Base-by-base conservation (phyloP, 2,888 invertebrate species). In the Lottia scabra region DNA sequence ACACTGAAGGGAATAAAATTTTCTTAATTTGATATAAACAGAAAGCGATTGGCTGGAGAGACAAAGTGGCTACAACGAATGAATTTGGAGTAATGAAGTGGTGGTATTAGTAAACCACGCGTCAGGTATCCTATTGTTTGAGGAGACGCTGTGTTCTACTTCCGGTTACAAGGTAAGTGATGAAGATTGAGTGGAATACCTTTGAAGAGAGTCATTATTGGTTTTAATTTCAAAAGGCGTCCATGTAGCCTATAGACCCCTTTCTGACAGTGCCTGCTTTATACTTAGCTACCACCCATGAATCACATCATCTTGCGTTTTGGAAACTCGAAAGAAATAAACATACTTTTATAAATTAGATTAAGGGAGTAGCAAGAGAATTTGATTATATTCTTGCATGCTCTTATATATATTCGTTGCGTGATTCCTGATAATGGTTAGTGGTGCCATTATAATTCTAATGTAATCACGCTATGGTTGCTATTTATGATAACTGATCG, bases 1-100 rank as follows among this genome's bases (percentile, higher is more conserved):
- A 56, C 65, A 70, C 65, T 70, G 62, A 66, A 70, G 38, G 65
- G 46, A 56, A 70, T 65, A 65, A 62, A 70, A 70, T 70, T 70
- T 70, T 65, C 66, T 70, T 70, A 70, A 70, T 70, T 70, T 70
- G 70, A 70, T 70, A 70, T 70, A 70, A 70, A 70, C 70, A 70
- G 70, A 56, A 62, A 65, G 65, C 19, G 56, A 27, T 23, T 48
- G 48, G 70, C 43, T 66, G 44, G 64, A 6, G 10, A 38, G 56
- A 56, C 19, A 13, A 56, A 56, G 56, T 56, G 23, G 56, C 56
- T 56, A 23, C 23, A 8, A n/a, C 10, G 56, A 56, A 56, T 19
- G 56, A 56, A 56, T 56, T 56, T 56, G 56, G 56, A 23, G 19
- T 56, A 23, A 56, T 56, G 19, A 56, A 56, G 56, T 56, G 19